These are phyloP conservation scores for Regulus satrapa DNA, from an alignment of 2,113 vertebrate genomes.

Conservation along the genomic window DNA sequence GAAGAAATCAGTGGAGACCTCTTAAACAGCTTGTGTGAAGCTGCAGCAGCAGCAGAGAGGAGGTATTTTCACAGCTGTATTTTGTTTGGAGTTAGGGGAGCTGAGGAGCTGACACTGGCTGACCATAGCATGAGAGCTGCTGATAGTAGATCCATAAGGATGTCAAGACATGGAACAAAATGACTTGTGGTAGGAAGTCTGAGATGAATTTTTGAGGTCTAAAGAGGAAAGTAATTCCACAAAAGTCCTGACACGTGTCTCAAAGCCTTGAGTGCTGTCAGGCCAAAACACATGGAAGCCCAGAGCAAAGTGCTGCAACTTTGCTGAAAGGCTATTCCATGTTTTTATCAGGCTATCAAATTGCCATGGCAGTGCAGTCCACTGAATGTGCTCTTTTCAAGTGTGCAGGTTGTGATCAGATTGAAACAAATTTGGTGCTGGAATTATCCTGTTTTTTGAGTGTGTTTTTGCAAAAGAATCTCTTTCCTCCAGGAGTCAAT, in stretches of 20 bases:
- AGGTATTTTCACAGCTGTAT: slow-evolving; percentile 61
- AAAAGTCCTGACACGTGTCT: not conserved
- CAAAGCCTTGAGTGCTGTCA: not conserved
- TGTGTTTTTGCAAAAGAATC: not conserved
- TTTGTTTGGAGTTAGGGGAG: slow-evolving; percentile 43
- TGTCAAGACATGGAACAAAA: not conserved
- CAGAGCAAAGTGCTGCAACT: not conserved
- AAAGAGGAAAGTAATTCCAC: not conserved
- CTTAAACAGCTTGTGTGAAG: slow-evolving; percentile 1
- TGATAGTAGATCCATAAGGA: not conserved
- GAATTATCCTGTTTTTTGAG: not conserved
- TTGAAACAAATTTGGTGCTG: not conserved
- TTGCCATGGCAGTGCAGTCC: not conserved
- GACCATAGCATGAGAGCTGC: not conserved
- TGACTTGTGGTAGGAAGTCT: slow-evolving; percentile 2
- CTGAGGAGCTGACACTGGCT: slow-evolving; percentile 20
- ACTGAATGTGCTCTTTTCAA: not conserved
- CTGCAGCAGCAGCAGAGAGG: not conserved
- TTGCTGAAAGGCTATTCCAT: not conserved
- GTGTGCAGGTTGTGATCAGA: not conserved
- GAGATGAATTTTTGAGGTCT: not conserved
- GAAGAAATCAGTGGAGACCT: slow-evolving; percentile 40
- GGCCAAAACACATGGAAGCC: not conserved
- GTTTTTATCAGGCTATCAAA: not conserved
- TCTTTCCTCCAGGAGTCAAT: not conserved